Evolutionary conservation across 2,888 invertebrate genomes (phyloP).

Genomic region (Platerodrilus igneus): DNA sequence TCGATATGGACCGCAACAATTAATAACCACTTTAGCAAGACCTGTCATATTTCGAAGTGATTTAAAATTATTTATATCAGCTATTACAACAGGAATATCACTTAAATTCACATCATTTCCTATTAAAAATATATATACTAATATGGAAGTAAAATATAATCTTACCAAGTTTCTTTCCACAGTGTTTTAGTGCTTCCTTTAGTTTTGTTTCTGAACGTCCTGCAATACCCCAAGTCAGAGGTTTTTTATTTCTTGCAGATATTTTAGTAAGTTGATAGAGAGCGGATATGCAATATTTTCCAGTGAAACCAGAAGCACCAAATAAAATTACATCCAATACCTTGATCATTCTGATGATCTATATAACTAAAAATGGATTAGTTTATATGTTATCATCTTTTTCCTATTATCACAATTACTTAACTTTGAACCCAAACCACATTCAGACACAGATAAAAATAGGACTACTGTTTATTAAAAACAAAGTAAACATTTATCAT

Average conservation of each 20-base stretch:
- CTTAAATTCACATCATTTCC: conserved; percentile 56
- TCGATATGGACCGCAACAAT: conserved; percentile 88
- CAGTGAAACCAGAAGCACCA: conserved; percentile 93
- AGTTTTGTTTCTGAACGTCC: conserved; percentile 61
- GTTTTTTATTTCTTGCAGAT: too few species aligned
- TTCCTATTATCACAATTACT: too few species aligned
- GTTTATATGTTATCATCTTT: too few species aligned
- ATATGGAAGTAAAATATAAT: conserved; percentile 2
- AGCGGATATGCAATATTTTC: conserved; percentile 77
- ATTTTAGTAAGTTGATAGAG: conserved; percentile 54
- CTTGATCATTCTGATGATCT: conserved; percentile 40
- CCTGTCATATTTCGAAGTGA: conserved; percentile 78
- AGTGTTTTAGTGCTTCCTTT: conserved; percentile 36
- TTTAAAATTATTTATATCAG: conserved; percentile 69
- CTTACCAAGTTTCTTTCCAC: conserved; percentile 47
- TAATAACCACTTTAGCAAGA: conserved; percentile 74
- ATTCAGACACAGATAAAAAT: too few species aligned
- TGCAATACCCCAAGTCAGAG: conserved; percentile 83
- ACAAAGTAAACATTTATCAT: too few species aligned
- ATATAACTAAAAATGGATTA: too few species aligned
- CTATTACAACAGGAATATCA: conserved; percentile 65
- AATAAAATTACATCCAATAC: conserved; percentile 81
- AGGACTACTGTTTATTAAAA: too few species aligned
- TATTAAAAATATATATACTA: too few species aligned
- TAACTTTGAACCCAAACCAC: too few species aligned